phyloP scores from a whole-genome alignment of 2,113 vertebrate genomes.

The Polypterus senegalus region DNA sequence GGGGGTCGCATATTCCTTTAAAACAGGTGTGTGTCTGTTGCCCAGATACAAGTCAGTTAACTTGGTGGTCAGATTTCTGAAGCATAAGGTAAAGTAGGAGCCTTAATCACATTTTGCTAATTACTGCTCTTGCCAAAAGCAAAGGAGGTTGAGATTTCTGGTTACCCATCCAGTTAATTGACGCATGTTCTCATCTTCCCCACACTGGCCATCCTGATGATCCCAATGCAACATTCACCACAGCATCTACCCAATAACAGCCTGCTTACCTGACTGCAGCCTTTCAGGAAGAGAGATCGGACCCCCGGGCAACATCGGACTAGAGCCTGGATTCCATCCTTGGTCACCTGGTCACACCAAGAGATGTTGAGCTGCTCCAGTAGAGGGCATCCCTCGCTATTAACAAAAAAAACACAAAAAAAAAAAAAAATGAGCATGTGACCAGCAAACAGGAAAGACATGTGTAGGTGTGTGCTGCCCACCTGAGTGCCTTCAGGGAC shows the following conservation, averaged over 20 bases:
- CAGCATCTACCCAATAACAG: fast-evolving
- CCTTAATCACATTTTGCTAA: no score
- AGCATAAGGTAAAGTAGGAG: no score
- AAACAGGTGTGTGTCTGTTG: no score
- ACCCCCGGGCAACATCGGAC: slow-evolving; percentile 83
- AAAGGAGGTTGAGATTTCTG: no score
- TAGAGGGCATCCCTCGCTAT: slow-evolving; percentile 89
- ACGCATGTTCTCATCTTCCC: no score
- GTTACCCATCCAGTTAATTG: no score
- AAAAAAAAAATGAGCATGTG: background rate
- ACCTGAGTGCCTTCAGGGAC: slow-evolving; percentile 96
- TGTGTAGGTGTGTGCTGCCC: fast-evolving
- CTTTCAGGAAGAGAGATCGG: slow-evolving; percentile 84
- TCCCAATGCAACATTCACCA: background rate
- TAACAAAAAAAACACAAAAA: slow-evolving; percentile 17
- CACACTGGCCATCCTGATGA: fast-evolving
- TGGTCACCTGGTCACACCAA: slow-evolving; percentile 97
- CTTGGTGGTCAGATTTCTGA: no score
- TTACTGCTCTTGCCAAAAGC: no score
- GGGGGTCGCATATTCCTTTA: no score
- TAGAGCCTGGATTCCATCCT: slow-evolving; percentile 91
- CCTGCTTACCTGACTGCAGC: slow-evolving; percentile 80
- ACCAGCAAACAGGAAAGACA: background rate
- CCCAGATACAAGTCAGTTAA: no score
- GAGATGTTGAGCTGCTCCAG: slow-evolving; percentile 96